Percentiles rank a stretch among this genome's conserved stretches.
These are phyloP conservation scores for Aethina tumida DNA, from an alignment of 1,140 invertebrate species.

Conservation along the genomic window DNA sequence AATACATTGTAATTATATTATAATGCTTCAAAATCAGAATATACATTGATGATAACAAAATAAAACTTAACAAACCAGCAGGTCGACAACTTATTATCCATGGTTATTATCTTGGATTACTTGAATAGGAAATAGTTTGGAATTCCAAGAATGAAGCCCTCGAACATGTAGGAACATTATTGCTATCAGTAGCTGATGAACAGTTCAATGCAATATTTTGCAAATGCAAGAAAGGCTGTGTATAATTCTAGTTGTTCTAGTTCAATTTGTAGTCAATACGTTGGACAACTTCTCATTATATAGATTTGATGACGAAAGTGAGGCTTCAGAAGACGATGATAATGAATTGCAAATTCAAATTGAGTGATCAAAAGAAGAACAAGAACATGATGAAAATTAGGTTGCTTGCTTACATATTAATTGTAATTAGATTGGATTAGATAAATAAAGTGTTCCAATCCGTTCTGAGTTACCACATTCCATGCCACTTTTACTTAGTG, in stretches of 20 bases:
- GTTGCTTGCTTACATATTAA: too few species aligned
- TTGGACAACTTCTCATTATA: slow-evolving; percentile 7
- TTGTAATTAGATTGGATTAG: too few species aligned
- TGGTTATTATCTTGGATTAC: slow-evolving; percentile 35
- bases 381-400: slow-evolving; percentile 8
- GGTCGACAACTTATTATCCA: slow-evolving; percentile 32
- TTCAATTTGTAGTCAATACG: slow-evolving; percentile 1
- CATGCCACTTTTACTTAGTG: too few species aligned
- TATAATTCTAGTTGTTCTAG: slow-evolving; percentile 1
- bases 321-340: slow-evolving; percentile 4
- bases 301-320: slow-evolving; percentile 3
- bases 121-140: slow-evolving; percentile 33
- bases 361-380: slow-evolving; percentile 2
- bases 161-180: slow-evolving; percentile 26
- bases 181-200: slow-evolving; percentile 27
- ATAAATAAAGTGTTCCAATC: too few species aligned
- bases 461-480: too few species aligned
- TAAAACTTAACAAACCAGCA: slow-evolving; percentile 20
- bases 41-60: too few species aligned
- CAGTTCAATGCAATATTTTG: slow-evolving; percentile 24
- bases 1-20: slow-evolving; percentile 1
- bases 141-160: slow-evolving; percentile 33
- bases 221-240: slow-evolving; percentile 6
- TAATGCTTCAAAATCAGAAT: slow-evolving; percentile 7
- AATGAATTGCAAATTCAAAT: slow-evolving; percentile 6